Percentiles rank a stretch among this genome's conserved stretches.
These are phyloP conservation scores for Bombus terrestris DNA, from an alignment of 1,140 invertebrate species.

Conservation along the genomic window DNA sequence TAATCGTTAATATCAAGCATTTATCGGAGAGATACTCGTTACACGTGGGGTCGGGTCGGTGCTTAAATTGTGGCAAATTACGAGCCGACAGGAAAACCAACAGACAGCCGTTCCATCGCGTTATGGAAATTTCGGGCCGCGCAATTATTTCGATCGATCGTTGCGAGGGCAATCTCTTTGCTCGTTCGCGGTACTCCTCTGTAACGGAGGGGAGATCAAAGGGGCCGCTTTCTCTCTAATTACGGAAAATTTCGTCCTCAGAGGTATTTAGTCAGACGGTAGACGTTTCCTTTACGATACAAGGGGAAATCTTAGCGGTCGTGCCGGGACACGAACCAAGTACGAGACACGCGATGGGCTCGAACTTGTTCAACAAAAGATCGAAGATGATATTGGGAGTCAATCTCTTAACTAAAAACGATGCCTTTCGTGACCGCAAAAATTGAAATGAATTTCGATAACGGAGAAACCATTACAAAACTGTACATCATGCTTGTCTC, in stretches of 20 bases:
- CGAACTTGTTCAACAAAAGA: not conserved
- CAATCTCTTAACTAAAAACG: not conserved
- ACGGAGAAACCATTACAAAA: too few relatives aligned
- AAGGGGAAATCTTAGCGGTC: not conserved
- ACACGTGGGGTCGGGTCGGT: not conserved
- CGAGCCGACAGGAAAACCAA: constrained; percentile 5
- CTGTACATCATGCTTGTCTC: not conserved
- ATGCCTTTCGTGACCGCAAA: not conserved
- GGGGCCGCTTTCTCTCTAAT: constrained; percentile 45
- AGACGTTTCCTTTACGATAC: constrained; percentile 30
- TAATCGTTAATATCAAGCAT: not conserved
- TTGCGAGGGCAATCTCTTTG: constrained; percentile 21
- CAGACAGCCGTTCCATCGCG: constrained; percentile 8
- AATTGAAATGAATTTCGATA: not conserved
- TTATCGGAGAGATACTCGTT: constrained; percentile 13
- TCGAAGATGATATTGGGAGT: not conserved
- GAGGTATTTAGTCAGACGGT: constrained; percentile 38
- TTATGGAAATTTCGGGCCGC: constrained; percentile 42
- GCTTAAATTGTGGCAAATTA: constrained; percentile 19
- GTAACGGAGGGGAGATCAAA: constrained; percentile 34
- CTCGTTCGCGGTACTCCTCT: constrained; percentile 37
- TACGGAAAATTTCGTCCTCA: constrained; percentile 51
- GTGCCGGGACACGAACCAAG: not conserved
- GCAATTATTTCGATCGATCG: constrained; percentile 50
- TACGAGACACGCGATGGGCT: constrained; percentile 12